Evolutionary conservation across 1,140 invertebrate genomes (phyloP).

Genomic region (Physella acuta): DNA sequence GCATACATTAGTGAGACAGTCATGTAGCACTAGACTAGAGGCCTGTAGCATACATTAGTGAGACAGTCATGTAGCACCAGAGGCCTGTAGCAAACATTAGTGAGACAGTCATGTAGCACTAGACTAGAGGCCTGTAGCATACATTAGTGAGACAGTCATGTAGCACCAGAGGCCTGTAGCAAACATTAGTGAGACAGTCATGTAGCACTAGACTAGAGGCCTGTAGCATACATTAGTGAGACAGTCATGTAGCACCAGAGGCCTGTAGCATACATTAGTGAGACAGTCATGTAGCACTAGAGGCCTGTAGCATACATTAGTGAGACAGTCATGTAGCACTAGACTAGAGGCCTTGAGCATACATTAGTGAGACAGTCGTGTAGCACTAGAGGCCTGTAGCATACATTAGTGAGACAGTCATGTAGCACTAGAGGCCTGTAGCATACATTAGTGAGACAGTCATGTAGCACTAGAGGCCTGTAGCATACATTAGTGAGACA

Average conservation of each 20-base stretch:
- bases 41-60: slow-evolving; percentile 35
- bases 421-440: slow-evolving; percentile 49
- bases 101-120: slow-evolving; percentile 55
- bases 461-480: slow-evolving; percentile 50
- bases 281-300: slow-evolving; percentile 46
- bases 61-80: slow-evolving; percentile 45
- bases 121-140: slow-evolving; percentile 37
- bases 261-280: slow-evolving; percentile 42
- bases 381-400: slow-evolving; percentile 40
- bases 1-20: slow-evolving; percentile 56
- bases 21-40: slow-evolving; percentile 49
- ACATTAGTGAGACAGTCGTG: slow-evolving; percentile 57
- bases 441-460: slow-evolving; percentile 56
- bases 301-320: slow-evolving; percentile 52
- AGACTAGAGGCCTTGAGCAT: slow-evolving; percentile 37
- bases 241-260: slow-evolving; percentile 53
- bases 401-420: slow-evolving; percentile 41
- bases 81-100: slow-evolving; percentile 55
- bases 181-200: slow-evolving; percentile 58
- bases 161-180: slow-evolving; percentile 50
- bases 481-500: slow-evolving; percentile 38
- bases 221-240: slow-evolving; percentile 54
- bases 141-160: too few species aligned
- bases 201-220: slow-evolving; percentile 40
- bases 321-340: slow-evolving; percentile 55